Evolutionary conservation across 2,888 invertebrate genomes (phyloP), one percentile per base, ranked within the genome.

Genomic region (Aspidiotus destructor): DNA sequence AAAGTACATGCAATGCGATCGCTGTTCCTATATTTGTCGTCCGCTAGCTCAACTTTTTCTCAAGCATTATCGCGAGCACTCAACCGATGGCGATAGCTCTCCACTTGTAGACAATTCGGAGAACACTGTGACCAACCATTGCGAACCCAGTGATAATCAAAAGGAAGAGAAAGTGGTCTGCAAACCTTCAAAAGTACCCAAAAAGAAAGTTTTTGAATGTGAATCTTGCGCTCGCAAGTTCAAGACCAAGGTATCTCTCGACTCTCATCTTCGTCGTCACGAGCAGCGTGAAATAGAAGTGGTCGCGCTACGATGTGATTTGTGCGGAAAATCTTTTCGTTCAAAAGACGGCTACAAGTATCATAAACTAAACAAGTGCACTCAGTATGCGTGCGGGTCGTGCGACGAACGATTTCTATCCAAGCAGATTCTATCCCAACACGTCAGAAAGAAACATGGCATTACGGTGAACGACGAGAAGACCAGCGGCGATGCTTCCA

Each of bases 1-100:
- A 58, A 67, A 67, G 17, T 67, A 67, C 52, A 44, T 67, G 67
- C 67, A 67, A 40, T 67, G 67, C 40, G 67, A 67, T 40, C 42
- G 60, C 28, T 67, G 67, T 52, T 15, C 16, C 7, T 67, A 58
- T 41, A 67, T 67, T n/a, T 67, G 67, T 52, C 58, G 67, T 42
- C 67, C 67, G 16, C 48, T 67, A 2, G 48, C 17, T 42, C 41
- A 44, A 1, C 58, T 67, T 11, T 67, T 67, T 41, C 10, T 40
- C n/a, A 57, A 67, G 28, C 67, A 67, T 15, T 67, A 67, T 42
- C 7, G 44, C 9, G 40, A 15, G 9, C 61, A 61, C 42, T 42
- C n/a, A 8, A 13, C n/a, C n/a, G 42, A 61, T n/a, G 48, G 48
- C 48, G 48, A 13, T 48, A 2, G n/a, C 11, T n/a, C 48, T 11